These are phyloP conservation scores for Acronicta aceris DNA, from an alignment of 2,888 invertebrate genomes.

Conservation along the genomic window DNA sequence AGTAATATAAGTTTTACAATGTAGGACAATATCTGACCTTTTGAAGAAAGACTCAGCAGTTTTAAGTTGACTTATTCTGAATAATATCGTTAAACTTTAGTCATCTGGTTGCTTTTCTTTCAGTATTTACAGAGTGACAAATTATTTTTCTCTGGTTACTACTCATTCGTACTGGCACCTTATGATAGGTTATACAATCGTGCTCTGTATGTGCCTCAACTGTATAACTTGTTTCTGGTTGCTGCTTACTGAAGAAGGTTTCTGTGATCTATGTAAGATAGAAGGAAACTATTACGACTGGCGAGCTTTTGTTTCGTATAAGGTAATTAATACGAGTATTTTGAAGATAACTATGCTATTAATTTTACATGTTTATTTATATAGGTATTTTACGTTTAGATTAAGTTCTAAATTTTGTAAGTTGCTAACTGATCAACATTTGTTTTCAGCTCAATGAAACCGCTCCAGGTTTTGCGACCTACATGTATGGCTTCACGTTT, in stretches of 20 bases:
- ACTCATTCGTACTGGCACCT: constrained; percentile 66
- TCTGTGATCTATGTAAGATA: constrained; percentile 60
- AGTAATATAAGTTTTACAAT: too few species aligned
- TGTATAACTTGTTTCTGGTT: constrained; percentile 67
- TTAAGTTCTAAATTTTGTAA: too few species aligned
- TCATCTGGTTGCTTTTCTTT: constrained; percentile 20
- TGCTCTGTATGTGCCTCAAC: constrained; percentile 62
- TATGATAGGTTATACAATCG: constrained; percentile 64
- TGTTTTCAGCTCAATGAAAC: constrained; percentile 66
- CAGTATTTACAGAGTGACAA: constrained; percentile 75
- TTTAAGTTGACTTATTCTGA: too few species aligned
- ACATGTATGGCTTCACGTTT: constrained; percentile 64
- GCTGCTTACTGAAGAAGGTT: constrained; percentile 65
- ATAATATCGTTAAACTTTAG: too few species aligned
- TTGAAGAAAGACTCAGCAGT: too few species aligned
- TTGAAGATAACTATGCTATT: too few species aligned
- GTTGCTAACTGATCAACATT: neutral
- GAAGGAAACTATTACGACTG: constrained; percentile 62
- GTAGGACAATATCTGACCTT: too few species aligned
- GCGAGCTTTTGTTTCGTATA: constrained; percentile 62
- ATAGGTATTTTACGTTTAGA: too few species aligned
- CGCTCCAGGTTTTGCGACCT: constrained; percentile 57
- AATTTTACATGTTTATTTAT: too few species aligned
- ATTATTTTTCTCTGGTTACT: constrained; percentile 67
- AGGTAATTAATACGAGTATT: constrained; percentile 51